Base-by-base conservation (phyloP, 2,888 invertebrate species). In the Cataglyphis cursor region DNA sequence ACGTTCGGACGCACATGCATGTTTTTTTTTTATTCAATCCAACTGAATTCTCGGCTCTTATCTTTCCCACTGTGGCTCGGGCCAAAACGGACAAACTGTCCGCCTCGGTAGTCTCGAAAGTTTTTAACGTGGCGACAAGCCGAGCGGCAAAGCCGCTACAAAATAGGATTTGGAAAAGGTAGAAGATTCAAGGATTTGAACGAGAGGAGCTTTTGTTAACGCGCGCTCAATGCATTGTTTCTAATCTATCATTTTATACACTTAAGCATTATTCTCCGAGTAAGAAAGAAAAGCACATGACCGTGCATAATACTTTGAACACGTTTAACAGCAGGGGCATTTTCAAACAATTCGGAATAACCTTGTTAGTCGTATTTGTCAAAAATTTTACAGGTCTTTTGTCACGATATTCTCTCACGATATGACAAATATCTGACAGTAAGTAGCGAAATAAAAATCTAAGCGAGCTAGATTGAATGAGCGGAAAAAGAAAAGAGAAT, bases 101-200 rank as follows among this genome's bases (percentile, higher is more conserved):
- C 35, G 68, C 59, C 12, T 70, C 41, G 59, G 59, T 35, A 35
- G 78, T 61, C 68, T 31, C 78, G 59, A 78, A 78, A 78, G 78
- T 78, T 78, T 78, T 78, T 78, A 78, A 78, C 70, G 59, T 44
- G 44, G 44, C 18, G 68, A 70, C 62, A 35, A 57, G 68, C 31
- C 68, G 68, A 68, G 59, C 68, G 59, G 28, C 31, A 78, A 76
- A 68, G 59, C 68, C 59, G 68, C 35, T 44, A 44, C 35, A 70
- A 78, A 70, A 78, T 78, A 61, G 78, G 61, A 82, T 62, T 83
- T 83, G 70, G 54, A 21, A 64, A n/a, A 51, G 59, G 66, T 75
- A 75, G 74, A 54, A 48, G 61, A 54, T 68, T 44, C 74, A 44
- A 66, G 62, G 75, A 74, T 68, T 38, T 75, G 41, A 70, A 15